Evolutionary conservation across 2,113 vertebrate species (phyloP).

Genomic region (Sinocyclocheilus grahami): DNA sequence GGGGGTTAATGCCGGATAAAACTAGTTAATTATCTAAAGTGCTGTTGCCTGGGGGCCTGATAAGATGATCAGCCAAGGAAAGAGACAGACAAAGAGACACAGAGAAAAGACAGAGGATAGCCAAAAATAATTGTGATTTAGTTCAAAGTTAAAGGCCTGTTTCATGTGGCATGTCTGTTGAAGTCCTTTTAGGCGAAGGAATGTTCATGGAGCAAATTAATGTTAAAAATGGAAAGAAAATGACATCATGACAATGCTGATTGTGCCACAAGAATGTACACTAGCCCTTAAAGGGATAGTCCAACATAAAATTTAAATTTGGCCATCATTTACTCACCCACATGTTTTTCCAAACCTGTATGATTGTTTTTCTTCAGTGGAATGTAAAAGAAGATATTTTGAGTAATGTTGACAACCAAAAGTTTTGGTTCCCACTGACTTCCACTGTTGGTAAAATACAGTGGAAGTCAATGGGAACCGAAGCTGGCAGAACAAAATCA

Average conservation of each 20-base stretch:
- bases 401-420: background rate
- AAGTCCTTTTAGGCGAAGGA: background rate
- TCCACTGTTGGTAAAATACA: background rate
- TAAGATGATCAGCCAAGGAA: conserved; percentile 20
- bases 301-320: background rate
- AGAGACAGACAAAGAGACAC: background rate
- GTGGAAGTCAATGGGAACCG: background rate
- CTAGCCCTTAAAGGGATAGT: background rate
- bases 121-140: background rate
- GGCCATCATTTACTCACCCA: background rate
- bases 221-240: background rate
- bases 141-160: conserved; percentile 1
- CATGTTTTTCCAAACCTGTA: background rate
- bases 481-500: background rate
- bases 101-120: background rate
- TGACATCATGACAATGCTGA: background rate
- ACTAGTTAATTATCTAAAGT: conserved; percentile 33
- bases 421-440: background rate
- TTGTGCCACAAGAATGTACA: background rate
- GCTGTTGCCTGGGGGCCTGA: background rate
- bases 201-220: background rate
- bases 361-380: background rate
- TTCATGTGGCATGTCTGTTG: background rate
- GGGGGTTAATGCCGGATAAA: conserved; percentile 30
- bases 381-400: background rate